Evolutionary conservation across 1,140 invertebrate genomes (phyloP), one percentile per base, ranked within the genome.

Genomic region (Bombus vancouverensis): DNA sequence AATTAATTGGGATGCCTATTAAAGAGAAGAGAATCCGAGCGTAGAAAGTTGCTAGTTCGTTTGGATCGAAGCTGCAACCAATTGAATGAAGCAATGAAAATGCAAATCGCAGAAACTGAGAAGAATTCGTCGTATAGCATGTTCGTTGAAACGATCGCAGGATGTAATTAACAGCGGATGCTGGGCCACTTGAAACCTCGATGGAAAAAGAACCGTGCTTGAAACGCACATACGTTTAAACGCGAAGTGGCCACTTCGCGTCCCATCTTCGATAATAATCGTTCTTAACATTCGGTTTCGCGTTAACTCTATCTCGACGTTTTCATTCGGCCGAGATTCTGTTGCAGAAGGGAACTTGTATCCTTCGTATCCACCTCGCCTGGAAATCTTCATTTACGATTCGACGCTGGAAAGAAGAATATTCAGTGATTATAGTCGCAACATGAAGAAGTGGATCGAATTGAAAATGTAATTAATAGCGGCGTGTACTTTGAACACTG

Each of bases 111-210:
- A 59, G 25, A 42, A 47, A 73, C 76, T 78, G 47, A 71, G 62
- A 68, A 37, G 82, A 71, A 83, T 83, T 83, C 82, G 57, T 83
- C 59, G 75, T 34, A 39, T 47, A 53, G 74, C 74, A 68, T 39
- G 82, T 83, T 83, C 82, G n/a, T 75, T 71, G 81, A 86, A 83
- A 10, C 81, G 94, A 90, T 87, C 85, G 83, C 82, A 87, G 89
- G 86, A 85, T 78, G 77, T 53, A 87, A 85, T 85, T 80, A 85
- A 85, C 86, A 74, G 79, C 75, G 87, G 83, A 85, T 85, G 83
- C 72, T 80, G 68, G 57, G 44, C 83, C 83, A 85, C 83, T 85
- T 85, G 83, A 85, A 85, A 73, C 42, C 37, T 70, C 74, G 77
- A 70, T 71, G 53, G 62, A 66, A 78, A 76, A 83, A 62, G 65